Conservation (phyloP, 2,888 invertebrate species). For the Cataglyphis rosenhaueri region DNA sequence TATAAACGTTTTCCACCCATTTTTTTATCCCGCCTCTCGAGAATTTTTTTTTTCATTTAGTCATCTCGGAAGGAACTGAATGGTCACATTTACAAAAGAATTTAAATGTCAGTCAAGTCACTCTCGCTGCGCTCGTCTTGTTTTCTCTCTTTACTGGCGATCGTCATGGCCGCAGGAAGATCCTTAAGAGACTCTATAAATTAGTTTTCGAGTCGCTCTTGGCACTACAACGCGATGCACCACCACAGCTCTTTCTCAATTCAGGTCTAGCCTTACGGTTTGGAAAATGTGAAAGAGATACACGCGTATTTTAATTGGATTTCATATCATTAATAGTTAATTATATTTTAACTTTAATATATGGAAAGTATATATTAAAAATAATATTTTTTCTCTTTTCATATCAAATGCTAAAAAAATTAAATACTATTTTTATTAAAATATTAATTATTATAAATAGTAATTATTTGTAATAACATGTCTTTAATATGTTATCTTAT, state of each 20-base stretch:
- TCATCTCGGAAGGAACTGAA: background rate
- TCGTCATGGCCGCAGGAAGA: constrained; percentile 11
- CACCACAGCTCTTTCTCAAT: background rate
- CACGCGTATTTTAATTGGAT: background rate
- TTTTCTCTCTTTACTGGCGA: constrained; percentile 34
- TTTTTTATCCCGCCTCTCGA: background rate
- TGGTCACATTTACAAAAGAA: constrained; percentile 51
- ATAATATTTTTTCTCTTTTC: background rate
- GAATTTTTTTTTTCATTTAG: constrained; percentile 6
- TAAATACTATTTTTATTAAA: background rate
- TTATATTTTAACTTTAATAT: background rate
- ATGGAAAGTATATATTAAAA: background rate
- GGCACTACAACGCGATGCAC: constrained; percentile 35
- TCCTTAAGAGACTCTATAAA: constrained; percentile 67
- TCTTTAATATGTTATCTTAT: background rate
- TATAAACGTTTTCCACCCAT: background rate
- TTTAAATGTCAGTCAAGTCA: constrained; percentile 56
- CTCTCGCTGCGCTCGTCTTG: constrained; percentile 22
- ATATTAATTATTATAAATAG: background rate
- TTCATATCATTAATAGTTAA: background rate
- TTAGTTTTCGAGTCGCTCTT: constrained; percentile 62
- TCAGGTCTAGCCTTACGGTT: background rate
- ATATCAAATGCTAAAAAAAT: background rate
- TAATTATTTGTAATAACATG: background rate
- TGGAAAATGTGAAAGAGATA: background rate